These are phyloP conservation scores for Taurulus bubalis DNA, from an alignment of 2,113 vertebrate genomes.

Conservation along the genomic window DNA sequence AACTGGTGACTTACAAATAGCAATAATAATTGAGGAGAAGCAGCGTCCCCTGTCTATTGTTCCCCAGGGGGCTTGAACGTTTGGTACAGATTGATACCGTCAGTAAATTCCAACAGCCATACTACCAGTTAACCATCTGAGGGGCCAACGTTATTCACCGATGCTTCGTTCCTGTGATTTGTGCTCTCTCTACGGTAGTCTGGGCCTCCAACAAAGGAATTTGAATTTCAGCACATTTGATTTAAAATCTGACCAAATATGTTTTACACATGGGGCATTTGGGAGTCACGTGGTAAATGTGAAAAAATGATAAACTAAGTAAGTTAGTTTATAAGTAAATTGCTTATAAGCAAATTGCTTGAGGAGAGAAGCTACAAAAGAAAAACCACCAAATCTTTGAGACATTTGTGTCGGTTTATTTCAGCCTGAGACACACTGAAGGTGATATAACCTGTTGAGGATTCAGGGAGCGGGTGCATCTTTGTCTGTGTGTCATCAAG, in stretches of 20 bases:
- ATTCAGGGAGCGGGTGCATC: conserved; percentile 19
- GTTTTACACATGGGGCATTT: background rate
- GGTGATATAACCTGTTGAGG: conserved; percentile 30
- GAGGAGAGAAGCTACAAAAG: background rate
- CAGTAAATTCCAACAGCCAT: background rate
- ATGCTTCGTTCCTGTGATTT: background rate
- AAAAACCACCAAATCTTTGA: background rate
- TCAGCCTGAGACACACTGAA: background rate
- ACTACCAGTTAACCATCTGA: background rate
- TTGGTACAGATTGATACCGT: background rate
- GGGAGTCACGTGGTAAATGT: background rate
- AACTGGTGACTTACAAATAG: background rate
- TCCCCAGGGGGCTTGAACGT: background rate
- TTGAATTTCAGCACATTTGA: background rate
- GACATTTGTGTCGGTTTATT: background rate
- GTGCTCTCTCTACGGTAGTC: no score
- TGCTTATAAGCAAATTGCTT: no score
- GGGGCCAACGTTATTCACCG: background rate
- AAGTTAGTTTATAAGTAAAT: no score
- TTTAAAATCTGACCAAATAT: background rate
- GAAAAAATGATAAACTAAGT: background rate
- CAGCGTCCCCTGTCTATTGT: background rate
- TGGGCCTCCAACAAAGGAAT: background rate
- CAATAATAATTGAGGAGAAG: background rate
- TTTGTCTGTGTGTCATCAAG: conserved; percentile 17